Evolutionary conservation across 2,113 vertebrate species (phyloP).

Genomic region (Tachysurus fulvidraco): DNA sequence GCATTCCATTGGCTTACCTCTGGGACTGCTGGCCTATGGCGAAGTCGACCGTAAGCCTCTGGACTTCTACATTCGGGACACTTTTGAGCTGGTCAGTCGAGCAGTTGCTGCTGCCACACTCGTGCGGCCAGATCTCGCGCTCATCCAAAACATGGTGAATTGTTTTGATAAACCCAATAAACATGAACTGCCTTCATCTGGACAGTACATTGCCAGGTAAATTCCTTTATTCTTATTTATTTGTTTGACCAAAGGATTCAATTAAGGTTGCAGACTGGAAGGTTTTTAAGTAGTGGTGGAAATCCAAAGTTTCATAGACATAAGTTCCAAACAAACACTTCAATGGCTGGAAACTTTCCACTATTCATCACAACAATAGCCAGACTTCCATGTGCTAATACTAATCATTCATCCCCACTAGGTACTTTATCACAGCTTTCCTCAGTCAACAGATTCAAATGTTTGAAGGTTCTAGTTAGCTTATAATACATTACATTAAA

Average conservation of each 20-base stretch:
- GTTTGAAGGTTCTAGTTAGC: neutral
- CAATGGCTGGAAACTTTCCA: neutral
- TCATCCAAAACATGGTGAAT: constrained; percentile 74
- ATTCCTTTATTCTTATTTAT: neutral
- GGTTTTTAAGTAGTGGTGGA: neutral
- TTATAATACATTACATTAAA: neutral
- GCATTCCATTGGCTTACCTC: constrained; percentile 82
- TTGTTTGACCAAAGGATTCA: neutral
- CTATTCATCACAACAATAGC: neutral
- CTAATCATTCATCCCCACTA: neutral
- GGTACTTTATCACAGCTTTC: neutral
- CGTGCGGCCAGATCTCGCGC: constrained; percentile 66
- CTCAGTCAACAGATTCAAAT: neutral
- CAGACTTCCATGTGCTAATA: neutral
- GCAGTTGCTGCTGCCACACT: constrained; percentile 73
- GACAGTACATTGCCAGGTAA: constrained; percentile 81
- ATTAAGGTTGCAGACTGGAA: neutral
- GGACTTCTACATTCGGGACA: constrained; percentile 82
- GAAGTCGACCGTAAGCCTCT: constrained; percentile 81
- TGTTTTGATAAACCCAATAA: constrained; percentile 72
- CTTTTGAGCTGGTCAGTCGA: constrained; percentile 76
- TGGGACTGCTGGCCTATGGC: constrained; percentile 85
- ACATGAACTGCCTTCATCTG: constrained; percentile 62
- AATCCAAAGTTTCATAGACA: neutral
- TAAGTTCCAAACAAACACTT: neutral